Percentiles rank a stretch among this genome's conserved stretches.
phyloP scores from a whole-genome alignment of 1,140 invertebrate genomes.

The Zaprionus nigranus region DNA sequence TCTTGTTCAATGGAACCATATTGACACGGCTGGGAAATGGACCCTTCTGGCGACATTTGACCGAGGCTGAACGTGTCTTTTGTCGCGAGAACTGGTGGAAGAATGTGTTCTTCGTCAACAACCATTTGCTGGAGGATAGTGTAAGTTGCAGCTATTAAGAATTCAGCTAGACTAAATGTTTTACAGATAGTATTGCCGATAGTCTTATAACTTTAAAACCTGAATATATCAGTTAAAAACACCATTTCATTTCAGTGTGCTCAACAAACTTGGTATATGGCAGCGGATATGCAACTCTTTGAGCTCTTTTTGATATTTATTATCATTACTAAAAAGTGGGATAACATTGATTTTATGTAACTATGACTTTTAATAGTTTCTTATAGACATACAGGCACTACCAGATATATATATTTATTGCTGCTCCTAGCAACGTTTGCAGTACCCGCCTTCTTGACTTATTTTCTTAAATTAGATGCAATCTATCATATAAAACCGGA shows the following conservation, averaged over 20 bases:
- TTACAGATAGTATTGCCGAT: neutral
- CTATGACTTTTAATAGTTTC: neutral
- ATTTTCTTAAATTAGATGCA: constrained; percentile 79
- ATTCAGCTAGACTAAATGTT: neutral
- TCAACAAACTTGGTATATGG: constrained; percentile 90
- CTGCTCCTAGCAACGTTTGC: constrained; percentile 76
- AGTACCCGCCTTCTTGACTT: constrained; percentile 85
- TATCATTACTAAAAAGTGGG: constrained; percentile 78
- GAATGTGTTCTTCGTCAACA: constrained; percentile 88
- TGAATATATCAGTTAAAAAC: neutral
- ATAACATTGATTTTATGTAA: too few species aligned
- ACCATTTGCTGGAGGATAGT: constrained; percentile 84
- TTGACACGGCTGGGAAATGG: constrained; percentile 84
- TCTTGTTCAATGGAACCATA: constrained; percentile 85
- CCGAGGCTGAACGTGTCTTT: constrained; percentile 84
- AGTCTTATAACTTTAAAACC: neutral
- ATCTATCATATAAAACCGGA: constrained; percentile 85
- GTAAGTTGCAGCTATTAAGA: constrained; percentile 21
- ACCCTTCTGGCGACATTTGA: constrained; percentile 85
- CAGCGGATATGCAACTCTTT: constrained; percentile 90
- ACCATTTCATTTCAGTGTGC: constrained; percentile 86
- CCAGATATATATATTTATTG: constrained; percentile 55
- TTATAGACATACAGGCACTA: constrained; percentile 75
- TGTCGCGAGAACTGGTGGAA: constrained; percentile 89
- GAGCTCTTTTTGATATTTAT: constrained; percentile 86